phyloP scores from a whole-genome alignment of 1,140 invertebrate species.

The Dufourea novaeangliae region DNA sequence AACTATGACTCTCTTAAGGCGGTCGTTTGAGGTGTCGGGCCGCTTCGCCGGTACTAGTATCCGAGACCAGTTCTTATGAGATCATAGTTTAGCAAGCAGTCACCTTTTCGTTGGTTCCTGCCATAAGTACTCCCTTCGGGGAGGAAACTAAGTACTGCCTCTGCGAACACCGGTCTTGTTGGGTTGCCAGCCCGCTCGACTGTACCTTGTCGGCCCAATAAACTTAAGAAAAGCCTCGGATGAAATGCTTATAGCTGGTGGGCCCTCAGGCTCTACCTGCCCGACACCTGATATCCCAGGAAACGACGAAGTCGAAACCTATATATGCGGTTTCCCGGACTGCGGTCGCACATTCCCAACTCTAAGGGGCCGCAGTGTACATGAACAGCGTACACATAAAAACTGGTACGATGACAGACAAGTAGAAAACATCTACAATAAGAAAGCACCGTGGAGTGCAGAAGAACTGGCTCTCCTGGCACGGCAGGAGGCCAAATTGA shows the following conservation, averaged over 20 bases:
- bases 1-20: not conserved
- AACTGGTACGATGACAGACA: too few relatives aligned
- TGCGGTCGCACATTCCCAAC: not conserved
- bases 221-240: not conserved
- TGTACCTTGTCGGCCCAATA: not conserved
- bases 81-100: not conserved
- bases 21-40: not conserved
- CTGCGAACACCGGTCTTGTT: not conserved
- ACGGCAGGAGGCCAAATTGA: not conserved
- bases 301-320: not conserved
- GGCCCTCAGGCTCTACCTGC: slow-evolving; percentile 7
- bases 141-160: not conserved
- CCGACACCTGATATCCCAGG: not conserved
- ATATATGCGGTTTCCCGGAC: not conserved
- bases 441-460: not conserved
- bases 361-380: not conserved
- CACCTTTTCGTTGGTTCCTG: not conserved
- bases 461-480: not conserved
- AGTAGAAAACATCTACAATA: not conserved
- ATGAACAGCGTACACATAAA: too few relatives aligned
- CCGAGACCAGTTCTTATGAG: not conserved
- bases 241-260: not conserved
- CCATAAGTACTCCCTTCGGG: not conserved
- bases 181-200: slow-evolving; percentile 6
- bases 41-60: not conserved